Percentiles rank a stretch among this genome's conserved stretches.
Conservation (phyloP, 2,797 vertebrate genomes). For the Arrhamphus sclerolepis region DNA sequence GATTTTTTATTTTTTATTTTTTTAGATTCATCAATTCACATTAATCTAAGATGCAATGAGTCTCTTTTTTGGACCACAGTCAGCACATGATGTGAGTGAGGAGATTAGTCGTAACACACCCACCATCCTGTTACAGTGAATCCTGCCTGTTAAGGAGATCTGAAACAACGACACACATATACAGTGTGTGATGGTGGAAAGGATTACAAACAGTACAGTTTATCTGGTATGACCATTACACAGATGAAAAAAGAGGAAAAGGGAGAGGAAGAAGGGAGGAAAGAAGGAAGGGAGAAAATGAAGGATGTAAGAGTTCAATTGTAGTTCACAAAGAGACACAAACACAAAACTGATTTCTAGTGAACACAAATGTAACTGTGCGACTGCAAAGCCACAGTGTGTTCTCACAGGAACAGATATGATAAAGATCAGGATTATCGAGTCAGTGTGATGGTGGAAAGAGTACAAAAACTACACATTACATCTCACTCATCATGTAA, state of each 20-base stretch:
- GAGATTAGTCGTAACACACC: slow-evolving; percentile 71
- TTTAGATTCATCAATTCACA: not conserved
- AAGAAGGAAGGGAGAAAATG: slow-evolving; percentile 22
- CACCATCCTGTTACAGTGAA: slow-evolving; percentile 81
- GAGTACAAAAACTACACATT: slow-evolving; percentile 11
- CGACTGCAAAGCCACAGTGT: slow-evolving; percentile 14
- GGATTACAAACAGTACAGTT: slow-evolving; percentile 49
- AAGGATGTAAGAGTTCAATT: slow-evolving; percentile 23
- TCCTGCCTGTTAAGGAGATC: slow-evolving; percentile 81
- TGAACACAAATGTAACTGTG: slow-evolving; percentile 8
- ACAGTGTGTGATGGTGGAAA: slow-evolving; percentile 59
- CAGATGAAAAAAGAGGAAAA: slow-evolving; percentile 11
- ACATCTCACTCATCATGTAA: slow-evolving; percentile 18
- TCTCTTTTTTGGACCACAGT: slow-evolving; percentile 65
- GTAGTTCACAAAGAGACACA: slow-evolving; percentile 1
- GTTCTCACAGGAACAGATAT: slow-evolving; percentile 6
- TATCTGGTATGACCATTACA: slow-evolving; percentile 43
- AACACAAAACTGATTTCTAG: slow-evolving; percentile 17
- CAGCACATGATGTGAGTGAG: slow-evolving; percentile 47
- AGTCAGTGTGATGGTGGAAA: slow-evolving; percentile 14
- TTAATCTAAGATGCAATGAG: slow-evolving; percentile 16
- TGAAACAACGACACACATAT: slow-evolving; percentile 76
- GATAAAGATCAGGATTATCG: slow-evolving; percentile 21
- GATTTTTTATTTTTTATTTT: slow-evolving; percentile 16
- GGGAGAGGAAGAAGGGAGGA: slow-evolving; percentile 9